These are phyloP conservation scores for Mesopsocus fuscifrons DNA, from an alignment of 2,888 invertebrate genomes.

Conservation along the genomic window DNA sequence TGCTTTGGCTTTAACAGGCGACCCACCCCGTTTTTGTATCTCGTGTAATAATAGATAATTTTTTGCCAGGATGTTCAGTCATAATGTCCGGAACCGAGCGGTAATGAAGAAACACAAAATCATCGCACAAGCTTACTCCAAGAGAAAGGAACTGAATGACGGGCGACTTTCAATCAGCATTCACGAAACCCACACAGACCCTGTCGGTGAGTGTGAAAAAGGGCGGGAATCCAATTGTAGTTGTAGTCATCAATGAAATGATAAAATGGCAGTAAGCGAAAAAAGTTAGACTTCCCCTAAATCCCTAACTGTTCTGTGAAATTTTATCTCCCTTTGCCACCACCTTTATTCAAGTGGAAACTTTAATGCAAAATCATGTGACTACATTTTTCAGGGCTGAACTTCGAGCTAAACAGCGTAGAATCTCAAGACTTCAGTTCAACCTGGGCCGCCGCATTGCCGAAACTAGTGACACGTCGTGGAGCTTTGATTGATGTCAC, in stretches of 20 bases:
- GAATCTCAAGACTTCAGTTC: conserved; percentile 70
- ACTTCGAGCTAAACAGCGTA: conserved; percentile 50
- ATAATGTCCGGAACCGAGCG: conserved; percentile 45
- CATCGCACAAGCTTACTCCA: conserved; percentile 78
- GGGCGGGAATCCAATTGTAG: too few species aligned
- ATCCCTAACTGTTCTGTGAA: too few species aligned
- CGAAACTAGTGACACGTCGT: conserved; percentile 64
- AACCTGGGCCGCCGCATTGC: conserved; percentile 80
- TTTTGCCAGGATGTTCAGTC: conserved; percentile 58
- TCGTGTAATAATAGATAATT: too few species aligned
- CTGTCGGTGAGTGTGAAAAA: conserved; percentile 46
- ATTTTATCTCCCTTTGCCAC: too few species aligned
- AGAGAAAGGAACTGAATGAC: conserved; percentile 56
- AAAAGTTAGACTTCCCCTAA: too few species aligned
- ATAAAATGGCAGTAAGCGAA: too few species aligned
- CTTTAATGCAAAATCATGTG: too few species aligned
- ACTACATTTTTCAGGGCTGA: conserved; percentile 38
- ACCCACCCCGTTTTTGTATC: too few species aligned
- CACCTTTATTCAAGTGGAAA: too few species aligned
- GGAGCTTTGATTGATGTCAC: conserved; percentile 54
- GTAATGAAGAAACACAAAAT: conserved; percentile 71
- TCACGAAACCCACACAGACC: conserved; percentile 74
- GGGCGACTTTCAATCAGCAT: conserved; percentile 76
- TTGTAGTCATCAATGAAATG: too few species aligned
- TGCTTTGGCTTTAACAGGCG: too few species aligned